phyloP scores from a whole-genome alignment of 1,140 invertebrate species.

The Rhynchophorus ferrugineus region DNA sequence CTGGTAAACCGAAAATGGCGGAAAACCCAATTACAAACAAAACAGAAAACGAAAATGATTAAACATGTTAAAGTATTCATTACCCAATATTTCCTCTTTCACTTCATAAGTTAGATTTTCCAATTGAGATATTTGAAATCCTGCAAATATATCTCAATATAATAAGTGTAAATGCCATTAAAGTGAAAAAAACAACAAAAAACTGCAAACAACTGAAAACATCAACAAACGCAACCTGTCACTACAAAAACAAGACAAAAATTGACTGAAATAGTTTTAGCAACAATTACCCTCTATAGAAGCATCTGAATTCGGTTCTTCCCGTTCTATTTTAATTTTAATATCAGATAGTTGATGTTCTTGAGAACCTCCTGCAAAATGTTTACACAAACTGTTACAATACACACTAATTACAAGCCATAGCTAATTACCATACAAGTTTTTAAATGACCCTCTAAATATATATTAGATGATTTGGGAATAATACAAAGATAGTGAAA shows the following conservation, averaged over 20 bases:
- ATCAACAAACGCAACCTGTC: conserved; percentile 2
- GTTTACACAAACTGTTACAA: background rate
- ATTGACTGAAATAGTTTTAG: conserved; percentile 3
- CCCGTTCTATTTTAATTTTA: conserved; percentile 18
- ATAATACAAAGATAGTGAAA: too few relatives aligned
- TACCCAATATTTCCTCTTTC: background rate
- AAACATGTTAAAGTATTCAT: background rate
- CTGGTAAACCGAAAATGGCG: background rate
- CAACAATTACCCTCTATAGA: conserved; percentile 1
- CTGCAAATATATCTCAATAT: background rate
- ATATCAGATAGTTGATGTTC: conserved; percentile 3
- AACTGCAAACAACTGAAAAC: conserved; percentile 1
- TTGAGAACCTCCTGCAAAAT: conserved; percentile 11
- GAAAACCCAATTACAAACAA: background rate
- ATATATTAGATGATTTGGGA: too few relatives aligned
- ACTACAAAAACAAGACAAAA: conserved; percentile 5
- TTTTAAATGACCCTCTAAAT: too few relatives aligned
- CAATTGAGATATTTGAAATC: background rate
- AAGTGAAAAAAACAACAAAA: background rate
- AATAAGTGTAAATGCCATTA: too few relatives aligned
- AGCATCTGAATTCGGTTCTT: conserved; percentile 2
- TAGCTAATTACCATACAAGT: too few relatives aligned
- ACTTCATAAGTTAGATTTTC: background rate
- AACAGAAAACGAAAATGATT: background rate
- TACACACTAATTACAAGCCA: too few relatives aligned